A percentile compares a stretch with the other conserved stretches of the same genome.
These are phyloP conservation scores for Ceratoteleas bidentatus DNA, from an alignment of 1,140 invertebrate species.

Conservation along the genomic window DNA sequence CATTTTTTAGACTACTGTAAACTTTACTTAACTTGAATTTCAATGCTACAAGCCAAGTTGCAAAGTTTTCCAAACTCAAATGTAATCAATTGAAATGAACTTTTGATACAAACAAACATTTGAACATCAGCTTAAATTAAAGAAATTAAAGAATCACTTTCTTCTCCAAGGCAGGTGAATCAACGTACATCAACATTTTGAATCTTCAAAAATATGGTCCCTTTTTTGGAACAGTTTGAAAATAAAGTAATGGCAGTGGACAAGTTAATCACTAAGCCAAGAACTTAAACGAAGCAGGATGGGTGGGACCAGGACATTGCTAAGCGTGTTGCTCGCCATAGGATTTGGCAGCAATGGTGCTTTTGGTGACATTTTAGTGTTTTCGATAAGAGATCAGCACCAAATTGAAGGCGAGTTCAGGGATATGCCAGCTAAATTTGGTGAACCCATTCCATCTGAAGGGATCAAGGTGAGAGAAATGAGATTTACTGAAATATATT, in stretches of 20 bases:
- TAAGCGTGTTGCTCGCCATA: constrained; percentile 37
- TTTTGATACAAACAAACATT: too few species aligned
- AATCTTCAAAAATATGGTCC: constrained; percentile 19
- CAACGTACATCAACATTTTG: not conserved
- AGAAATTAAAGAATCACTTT: not conserved
- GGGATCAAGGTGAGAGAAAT: constrained; percentile 78
- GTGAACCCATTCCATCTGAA: constrained; percentile 82
- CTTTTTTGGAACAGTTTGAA: constrained; percentile 1
- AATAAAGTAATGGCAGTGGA: constrained; percentile 17
- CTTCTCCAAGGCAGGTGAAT: not conserved
- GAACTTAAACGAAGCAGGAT: constrained; percentile 32
- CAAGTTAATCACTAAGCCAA: constrained; percentile 8
- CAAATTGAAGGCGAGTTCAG: constrained; percentile 86
- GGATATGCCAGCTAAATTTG: constrained; percentile 87
- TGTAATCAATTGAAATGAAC: too few species aligned
- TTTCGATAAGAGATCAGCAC: constrained; percentile 71
- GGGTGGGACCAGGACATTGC: constrained; percentile 16
- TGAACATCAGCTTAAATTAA: too few species aligned
- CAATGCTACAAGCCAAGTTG: too few species aligned
- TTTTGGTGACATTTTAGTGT: constrained; percentile 81
- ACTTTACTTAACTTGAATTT: too few species aligned
- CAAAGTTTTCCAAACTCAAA: too few species aligned
- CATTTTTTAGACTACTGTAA: too few species aligned
- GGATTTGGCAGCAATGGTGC: constrained; percentile 60
- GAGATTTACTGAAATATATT: too few species aligned